Conservation (phyloP, 2,113 vertebrate genomes). For the Lampris megalopsis region DNA sequence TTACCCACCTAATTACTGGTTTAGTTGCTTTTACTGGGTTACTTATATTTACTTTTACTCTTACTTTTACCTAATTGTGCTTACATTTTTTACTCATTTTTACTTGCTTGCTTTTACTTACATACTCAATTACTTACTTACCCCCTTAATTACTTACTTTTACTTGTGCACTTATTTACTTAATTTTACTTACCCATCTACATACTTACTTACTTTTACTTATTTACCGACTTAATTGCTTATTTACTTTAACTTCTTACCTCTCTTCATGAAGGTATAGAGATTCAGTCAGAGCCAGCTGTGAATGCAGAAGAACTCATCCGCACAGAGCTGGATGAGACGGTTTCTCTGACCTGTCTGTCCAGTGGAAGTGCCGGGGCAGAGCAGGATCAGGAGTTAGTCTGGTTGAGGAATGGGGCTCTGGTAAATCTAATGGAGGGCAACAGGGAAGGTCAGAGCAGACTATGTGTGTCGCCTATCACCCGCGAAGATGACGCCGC, state of each 20-base stretch:
- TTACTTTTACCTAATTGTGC: no score
- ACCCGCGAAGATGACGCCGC: slow-evolving; percentile 67
- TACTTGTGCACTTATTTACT: no score
- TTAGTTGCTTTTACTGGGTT: no score
- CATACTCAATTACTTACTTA: no score
- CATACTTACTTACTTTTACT: no score
- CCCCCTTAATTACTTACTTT: no score
- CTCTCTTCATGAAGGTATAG: slow-evolving; percentile 49
- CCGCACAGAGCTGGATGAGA: slow-evolving; percentile 24
- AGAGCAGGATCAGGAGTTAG: slow-evolving; percentile 60
- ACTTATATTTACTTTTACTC: no score
- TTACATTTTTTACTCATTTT: no score
- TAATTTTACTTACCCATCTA: no score
- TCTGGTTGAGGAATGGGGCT: slow-evolving; percentile 76
- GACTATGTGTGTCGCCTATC: slow-evolving; percentile 74
- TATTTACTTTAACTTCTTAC: neutral
- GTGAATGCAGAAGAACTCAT: slow-evolving; percentile 45
- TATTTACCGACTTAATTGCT: neutral
- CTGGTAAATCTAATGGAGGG: slow-evolving; percentile 59
- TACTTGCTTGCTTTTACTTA: no score
- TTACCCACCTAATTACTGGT: no score
- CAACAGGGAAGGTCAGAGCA: slow-evolving; percentile 66
- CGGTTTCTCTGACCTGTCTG: slow-evolving; percentile 72
- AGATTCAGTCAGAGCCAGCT: slow-evolving; percentile 48
- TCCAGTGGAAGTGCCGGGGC: neutral